phyloP scores from a whole-genome alignment of 1,140 invertebrate species.

The Nebria ingens region DNA sequence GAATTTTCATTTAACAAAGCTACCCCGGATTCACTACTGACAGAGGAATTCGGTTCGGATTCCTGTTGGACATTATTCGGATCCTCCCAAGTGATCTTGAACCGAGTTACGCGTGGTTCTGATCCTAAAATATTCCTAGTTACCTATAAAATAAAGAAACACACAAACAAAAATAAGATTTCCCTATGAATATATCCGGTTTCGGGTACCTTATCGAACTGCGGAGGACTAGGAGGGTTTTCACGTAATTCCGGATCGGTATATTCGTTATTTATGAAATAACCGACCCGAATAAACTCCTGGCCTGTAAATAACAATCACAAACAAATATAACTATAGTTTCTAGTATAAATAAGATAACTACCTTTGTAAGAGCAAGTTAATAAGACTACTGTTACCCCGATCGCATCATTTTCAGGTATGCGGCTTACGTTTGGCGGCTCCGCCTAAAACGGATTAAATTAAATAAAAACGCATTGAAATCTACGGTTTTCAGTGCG shows the following conservation, averaged over 20 bases:
- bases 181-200: slow-evolving; percentile 4
- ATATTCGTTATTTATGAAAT: slow-evolving; percentile 99
- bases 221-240: slow-evolving; percentile 84
- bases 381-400: slow-evolving; percentile 92
- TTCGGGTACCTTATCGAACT: slow-evolving; percentile 75
- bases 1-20: slow-evolving; percentile 33
- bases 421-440: slow-evolving; percentile 90
- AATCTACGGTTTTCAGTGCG: slow-evolving; percentile 11
- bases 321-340: not conserved
- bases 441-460: slow-evolving; percentile 61
- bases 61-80: slow-evolving; percentile 26
- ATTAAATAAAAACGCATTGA: slow-evolving; percentile 8
- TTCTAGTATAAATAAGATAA: slow-evolving; percentile 2
- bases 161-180: slow-evolving; percentile 9
- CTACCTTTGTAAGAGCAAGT: slow-evolving; percentile 80
- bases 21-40: slow-evolving; percentile 12
- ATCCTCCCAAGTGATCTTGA: slow-evolving; percentile 98
- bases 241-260: slow-evolving; percentile 85
- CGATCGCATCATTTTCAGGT: slow-evolving; percentile 89
- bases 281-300: slow-evolving; percentile 96
- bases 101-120: slow-evolving; percentile 88
- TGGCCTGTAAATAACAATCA: slow-evolving; percentile 43
- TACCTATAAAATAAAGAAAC: slow-evolving; percentile 40
- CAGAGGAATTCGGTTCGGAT: slow-evolving; percentile 12
- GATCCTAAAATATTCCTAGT: slow-evolving; percentile 88